Conservation (phyloP, 2,113 vertebrate genomes). For the Mellivora capensis region DNA sequence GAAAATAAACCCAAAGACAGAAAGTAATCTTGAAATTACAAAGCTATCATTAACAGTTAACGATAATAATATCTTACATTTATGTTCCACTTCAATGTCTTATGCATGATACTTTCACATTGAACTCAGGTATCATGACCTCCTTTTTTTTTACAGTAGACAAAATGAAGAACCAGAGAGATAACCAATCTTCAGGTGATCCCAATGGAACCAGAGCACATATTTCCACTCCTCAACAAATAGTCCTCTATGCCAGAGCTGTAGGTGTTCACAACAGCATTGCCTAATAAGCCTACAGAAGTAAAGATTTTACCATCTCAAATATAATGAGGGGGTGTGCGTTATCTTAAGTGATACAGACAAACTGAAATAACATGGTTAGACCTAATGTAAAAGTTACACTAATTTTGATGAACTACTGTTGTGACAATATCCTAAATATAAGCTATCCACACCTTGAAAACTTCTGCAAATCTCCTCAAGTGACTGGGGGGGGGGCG, state of each 20-base stretch:
- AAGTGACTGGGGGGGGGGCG: background rate
- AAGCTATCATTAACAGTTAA: background rate
- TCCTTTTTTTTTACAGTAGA: background rate
- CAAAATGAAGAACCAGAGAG: background rate
- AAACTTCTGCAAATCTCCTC: background rate
- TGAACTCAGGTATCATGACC: background rate
- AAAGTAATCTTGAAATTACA: background rate
- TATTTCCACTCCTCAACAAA: background rate
- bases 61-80: background rate
- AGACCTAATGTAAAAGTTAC: background rate
- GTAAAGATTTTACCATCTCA: background rate
- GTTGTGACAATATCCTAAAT: background rate
- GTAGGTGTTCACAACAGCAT: background rate
- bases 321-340: background rate
- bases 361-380: background rate
- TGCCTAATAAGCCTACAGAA: background rate
- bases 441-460: background rate
- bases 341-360: background rate
- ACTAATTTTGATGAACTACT: background rate
- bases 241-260: background rate
- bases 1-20: background rate
- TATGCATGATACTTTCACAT: background rate
- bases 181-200: background rate
- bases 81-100: background rate
- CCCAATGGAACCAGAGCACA: fast-evolving